Evolutionary conservation across 2,888 invertebrate species (phyloP), one percentile per base, ranked within the genome.

Genomic region (Automeris io): DNA sequence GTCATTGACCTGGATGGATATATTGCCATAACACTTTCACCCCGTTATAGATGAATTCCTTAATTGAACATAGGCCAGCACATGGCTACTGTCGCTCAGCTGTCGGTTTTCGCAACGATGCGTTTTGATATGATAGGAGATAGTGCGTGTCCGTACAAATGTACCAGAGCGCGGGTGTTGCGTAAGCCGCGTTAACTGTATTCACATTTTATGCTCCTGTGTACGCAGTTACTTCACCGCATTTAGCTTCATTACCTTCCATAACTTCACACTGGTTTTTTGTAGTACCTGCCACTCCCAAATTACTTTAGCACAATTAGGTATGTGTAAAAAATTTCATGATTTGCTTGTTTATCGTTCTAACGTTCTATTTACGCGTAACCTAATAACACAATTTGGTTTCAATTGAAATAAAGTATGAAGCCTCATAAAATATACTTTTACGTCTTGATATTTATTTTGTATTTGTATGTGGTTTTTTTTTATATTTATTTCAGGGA

Each of bases 111-210:
- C 66, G 73, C 70, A 67, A 67, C 70, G 71, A 71, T 75, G 71
- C 66, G 70, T 76, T 72, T 69, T 63, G 73, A 73, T 73, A 70
- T 68, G 72, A 71, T 70, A 61, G 62, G 67, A 75, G 79, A 81
- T 80, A 74, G 76, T 75, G 77, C 76, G 75, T 78, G 69, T 63
- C 62, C 59, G 62, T 67, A 61, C 60, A 49, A 57, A 58, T 44
- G 42, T 53, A 43, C 50, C 56, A 50, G 45, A 52, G 70, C 69
- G 70, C 43, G 43, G 49, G 40, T 42, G 44, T 82, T 82, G 71
- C 70, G 61, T 72, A 81, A 82, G 55, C 48, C 33, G 25, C 36
- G 25, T 36, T 16, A 31, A 31, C 5, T 8, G 34, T 34, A 23
- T 34, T 23, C 47, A 46, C 43, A 16, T 5, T 3, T 16, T 36